Conservation (phyloP, 1,140 invertebrate genomes). For the Cotesia chilonis region DNA sequence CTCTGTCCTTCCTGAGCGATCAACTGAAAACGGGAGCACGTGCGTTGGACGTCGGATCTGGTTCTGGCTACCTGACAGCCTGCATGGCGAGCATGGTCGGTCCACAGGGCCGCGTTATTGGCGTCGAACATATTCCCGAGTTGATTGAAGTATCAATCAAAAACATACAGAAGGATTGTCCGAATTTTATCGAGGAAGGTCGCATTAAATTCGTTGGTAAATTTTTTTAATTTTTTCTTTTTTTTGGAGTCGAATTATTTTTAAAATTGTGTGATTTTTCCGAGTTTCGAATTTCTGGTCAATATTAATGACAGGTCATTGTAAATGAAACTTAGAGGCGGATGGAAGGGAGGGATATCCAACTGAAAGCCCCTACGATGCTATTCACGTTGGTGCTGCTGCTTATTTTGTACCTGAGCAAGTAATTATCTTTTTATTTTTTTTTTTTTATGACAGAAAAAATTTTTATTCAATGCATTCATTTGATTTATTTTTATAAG, state of each 20-base stretch:
- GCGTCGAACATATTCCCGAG: conserved; percentile 77
- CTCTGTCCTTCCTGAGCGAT: conserved; percentile 57
- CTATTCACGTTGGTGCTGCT: conserved; percentile 73
- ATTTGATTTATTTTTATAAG: no score
- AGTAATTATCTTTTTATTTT: conserved; percentile 46
- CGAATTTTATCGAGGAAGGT: conserved; percentile 56
- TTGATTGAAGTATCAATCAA: conserved; percentile 64
- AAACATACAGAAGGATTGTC: conserved; percentile 56
- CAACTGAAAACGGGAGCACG: conserved; percentile 57
- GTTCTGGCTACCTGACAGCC: conserved; percentile 76
- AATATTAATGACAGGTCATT: conserved; percentile 62
- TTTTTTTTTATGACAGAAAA: neutral
- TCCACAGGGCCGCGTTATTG: conserved; percentile 69
- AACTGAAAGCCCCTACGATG: conserved; percentile 73
- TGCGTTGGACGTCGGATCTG: conserved; percentile 78
- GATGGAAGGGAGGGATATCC: conserved; percentile 73
- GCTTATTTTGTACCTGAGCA: conserved; percentile 69
- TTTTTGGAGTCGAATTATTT: conserved; percentile 36
- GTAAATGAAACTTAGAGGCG: conserved; percentile 70
- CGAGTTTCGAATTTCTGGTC: conserved; percentile 31
- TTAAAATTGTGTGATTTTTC: conserved; percentile 42
- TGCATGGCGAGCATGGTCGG: conserved; percentile 79
- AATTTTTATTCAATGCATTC: neutral
- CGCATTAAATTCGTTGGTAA: conserved; percentile 61
- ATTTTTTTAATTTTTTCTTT: conserved; percentile 36